Conservation (phyloP, 2,113 vertebrate species). For the Xenopus borealis region DNA sequence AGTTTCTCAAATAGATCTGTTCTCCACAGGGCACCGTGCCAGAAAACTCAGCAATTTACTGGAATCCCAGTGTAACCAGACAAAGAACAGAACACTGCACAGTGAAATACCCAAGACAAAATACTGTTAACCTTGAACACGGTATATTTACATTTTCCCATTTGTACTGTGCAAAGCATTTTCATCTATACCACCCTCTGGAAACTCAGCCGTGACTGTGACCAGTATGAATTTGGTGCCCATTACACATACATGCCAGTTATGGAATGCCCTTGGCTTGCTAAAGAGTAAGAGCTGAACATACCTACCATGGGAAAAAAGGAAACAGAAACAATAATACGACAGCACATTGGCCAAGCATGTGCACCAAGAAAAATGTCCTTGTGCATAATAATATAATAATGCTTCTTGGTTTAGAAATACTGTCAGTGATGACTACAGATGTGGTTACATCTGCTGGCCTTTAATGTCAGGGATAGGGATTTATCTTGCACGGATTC, state of each 20-base stretch:
- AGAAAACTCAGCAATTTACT: conserved; percentile 17
- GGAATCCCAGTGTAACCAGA: conserved; percentile 9
- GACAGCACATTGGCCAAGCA: too few species aligned
- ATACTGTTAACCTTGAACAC: not conserved
- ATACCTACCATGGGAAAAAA: not conserved
- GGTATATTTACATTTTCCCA: conserved; percentile 6
- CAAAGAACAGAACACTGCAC: conserved; percentile 28
- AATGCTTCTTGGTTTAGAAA: too few species aligned
- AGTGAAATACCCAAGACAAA: conserved; percentile 2
- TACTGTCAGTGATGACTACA: too few species aligned
- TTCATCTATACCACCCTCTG: not conserved
- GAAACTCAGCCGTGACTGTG: not conserved
- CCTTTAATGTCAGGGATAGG: too few species aligned
- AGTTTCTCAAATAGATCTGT: conserved; percentile 45
- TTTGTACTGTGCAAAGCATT: conserved; percentile 16
- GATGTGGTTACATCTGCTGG: too few species aligned
- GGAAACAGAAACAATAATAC: not conserved
- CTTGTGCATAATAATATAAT: not conserved
- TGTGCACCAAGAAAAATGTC: not conserved
- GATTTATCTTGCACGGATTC: too few species aligned
- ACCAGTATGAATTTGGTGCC: not conserved
- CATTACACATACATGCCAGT: too few species aligned
- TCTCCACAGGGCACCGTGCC: conserved; percentile 30
- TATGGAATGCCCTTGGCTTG: not conserved
- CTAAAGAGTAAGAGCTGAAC: not conserved